Base-by-base conservation (phyloP, 2,888 invertebrate species). In the Drosophila hamatofila region DNA sequence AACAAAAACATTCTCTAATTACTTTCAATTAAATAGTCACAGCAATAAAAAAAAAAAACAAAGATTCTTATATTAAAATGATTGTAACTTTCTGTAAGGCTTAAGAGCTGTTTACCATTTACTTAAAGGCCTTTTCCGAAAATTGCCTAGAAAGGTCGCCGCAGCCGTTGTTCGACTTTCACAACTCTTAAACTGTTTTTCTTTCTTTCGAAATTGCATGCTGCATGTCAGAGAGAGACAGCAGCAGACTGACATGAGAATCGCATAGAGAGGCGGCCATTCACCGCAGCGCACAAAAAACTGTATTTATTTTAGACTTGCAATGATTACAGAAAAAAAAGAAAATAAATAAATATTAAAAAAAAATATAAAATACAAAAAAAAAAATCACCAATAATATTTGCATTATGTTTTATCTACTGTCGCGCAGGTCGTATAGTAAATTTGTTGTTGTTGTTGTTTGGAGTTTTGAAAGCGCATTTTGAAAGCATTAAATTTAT, bases 401-500 rank as follows among this genome's bases (percentile, higher is more conserved):
- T 80, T 78, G 73, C 63, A 80, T 76, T 76, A 77, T 73, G 71
- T 72, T 87, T 83, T 87, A 83, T 83, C 83, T 73, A 69, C 51
- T 67, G 80, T 67, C 69, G 59, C 69, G 56, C 80, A 76, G 70
- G 72, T 66, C 52, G 69, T 35, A 49, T 58, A 33, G 42, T 58
- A 56, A 56, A 12, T 54, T n/a, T 27, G n/a, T 25, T 60, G 23
- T 16, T 25, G 16, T 65, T 52, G 14, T 49, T 51, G 27, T 75
- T 69, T 70, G 69, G 66, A 46, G 52, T 68, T 75, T 81, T 64
- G 72, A 71, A 75, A 67, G 78, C 72, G 49, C 75, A 83, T 85
- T 77, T 74, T 67, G 72, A 84, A 88, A 85, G 81, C 80, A 80
- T 85, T 80, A 71, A 85, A 83, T 88, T 69, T 61, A 80, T 88